Evolutionary conservation across 2,113 vertebrate genomes (phyloP).

Genomic region (Trachemys scripta): DNA sequence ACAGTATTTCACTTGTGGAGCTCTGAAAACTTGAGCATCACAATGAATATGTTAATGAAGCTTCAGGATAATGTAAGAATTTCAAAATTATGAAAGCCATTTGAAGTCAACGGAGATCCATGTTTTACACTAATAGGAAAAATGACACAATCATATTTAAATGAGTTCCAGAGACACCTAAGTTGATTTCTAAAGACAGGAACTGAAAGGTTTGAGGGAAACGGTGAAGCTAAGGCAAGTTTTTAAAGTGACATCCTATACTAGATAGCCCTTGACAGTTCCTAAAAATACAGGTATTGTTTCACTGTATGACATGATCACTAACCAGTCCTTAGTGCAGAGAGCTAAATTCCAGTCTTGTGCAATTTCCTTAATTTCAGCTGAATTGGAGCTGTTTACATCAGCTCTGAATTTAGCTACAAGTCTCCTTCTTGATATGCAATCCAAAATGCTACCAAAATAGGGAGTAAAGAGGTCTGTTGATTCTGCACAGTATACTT

Average conservation of each 20-base stretch:
- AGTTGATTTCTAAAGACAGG: not conserved
- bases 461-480: not conserved
- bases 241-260: not conserved
- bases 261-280: not conserved
- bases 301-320: not conserved
- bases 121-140: not conserved
- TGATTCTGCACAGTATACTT: not conserved
- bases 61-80: not conserved
- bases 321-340: not conserved
- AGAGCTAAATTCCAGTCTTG: not conserved
- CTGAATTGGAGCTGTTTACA: not conserved
- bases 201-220: not conserved
- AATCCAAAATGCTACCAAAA: not conserved
- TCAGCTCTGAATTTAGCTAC: not conserved
- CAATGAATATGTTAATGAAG: not conserved
- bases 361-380: not conserved
- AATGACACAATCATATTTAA: slow-evolving; percentile 17
- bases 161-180: not conserved
- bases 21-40: not conserved
- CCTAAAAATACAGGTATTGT: slow-evolving; percentile 3
- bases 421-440: not conserved
- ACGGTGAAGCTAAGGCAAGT: slow-evolving; percentile 10
- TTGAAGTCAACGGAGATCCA: not conserved
- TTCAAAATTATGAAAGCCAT: not conserved
- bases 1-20: not conserved